phyloP scores from a whole-genome alignment of 2,113 vertebrate species.

The Dolichotis patagonum region DNA sequence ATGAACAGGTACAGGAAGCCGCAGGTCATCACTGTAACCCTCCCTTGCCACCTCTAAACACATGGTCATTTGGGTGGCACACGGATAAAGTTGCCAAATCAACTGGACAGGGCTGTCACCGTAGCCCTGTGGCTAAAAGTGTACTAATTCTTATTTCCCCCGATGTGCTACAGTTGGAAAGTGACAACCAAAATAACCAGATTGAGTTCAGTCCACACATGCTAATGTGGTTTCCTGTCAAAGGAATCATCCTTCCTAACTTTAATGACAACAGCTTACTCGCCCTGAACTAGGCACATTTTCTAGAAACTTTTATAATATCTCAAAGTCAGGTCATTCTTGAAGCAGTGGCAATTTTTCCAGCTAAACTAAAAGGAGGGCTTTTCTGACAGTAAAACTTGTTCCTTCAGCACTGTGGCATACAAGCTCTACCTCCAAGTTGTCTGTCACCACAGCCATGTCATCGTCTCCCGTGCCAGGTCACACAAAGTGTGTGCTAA shows the following conservation, averaged over 20 bases:
- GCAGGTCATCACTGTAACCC: background rate
- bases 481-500: background rate
- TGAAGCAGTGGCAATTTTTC: background rate
- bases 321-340: background rate
- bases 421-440: fast-evolving
- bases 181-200: background rate
- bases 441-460: background rate
- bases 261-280: background rate
- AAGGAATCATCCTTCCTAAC: background rate
- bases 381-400: background rate
- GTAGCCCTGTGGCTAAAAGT: background rate
- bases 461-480: fast-evolving
- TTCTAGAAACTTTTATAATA: background rate
- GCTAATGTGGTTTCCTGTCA: background rate
- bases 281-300: background rate
- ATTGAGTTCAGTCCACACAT: background rate
- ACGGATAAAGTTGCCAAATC: background rate
- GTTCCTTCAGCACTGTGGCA: background rate
- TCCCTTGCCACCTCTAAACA: background rate
- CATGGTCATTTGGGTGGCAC: background rate
- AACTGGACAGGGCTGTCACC: background rate
- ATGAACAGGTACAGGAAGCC: constrained; percentile 87
- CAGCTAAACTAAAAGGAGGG: background rate
- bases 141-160: background rate
- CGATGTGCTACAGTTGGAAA: background rate